phyloP scores from a whole-genome alignment of 2,888 invertebrate genomes.

The Tupiocoris notatus region DNA sequence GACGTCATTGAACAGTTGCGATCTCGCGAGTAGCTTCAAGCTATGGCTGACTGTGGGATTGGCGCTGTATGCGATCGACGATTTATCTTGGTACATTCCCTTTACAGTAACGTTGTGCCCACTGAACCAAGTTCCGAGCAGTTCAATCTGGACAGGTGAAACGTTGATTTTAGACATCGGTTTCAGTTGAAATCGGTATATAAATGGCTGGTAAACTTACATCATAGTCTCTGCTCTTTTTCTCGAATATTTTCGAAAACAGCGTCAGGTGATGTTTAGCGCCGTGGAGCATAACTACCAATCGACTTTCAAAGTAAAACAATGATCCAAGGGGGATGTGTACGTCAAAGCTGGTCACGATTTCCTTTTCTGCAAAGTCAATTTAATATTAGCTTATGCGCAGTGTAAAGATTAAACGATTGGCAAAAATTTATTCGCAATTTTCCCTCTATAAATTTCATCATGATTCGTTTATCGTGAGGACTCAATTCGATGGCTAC shows the following conservation, averaged over 20 bases:
- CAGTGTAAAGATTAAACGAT: no score
- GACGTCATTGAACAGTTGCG: conserved; percentile 70
- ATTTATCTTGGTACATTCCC: conserved; percentile 74
- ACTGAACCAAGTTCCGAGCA: conserved; percentile 77
- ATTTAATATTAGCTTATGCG: no score
- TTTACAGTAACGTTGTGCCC: conserved; percentile 69
- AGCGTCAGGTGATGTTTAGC: conserved; percentile 69
- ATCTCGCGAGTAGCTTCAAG: conserved; percentile 68
- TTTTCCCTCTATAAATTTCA: no score
- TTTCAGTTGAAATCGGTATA: no score
- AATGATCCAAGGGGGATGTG: conserved; percentile 66
- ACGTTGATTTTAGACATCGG: no score
- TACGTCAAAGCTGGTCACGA: conserved; percentile 60
- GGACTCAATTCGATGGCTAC: no score
- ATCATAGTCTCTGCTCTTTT: conserved; percentile 66
- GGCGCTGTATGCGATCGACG: conserved; percentile 57
- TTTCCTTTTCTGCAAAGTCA: conserved; percentile 59
- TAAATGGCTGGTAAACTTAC: conserved; percentile 55
- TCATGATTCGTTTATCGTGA: no score
- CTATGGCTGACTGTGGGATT: conserved; percentile 61
- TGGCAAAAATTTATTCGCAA: no score
- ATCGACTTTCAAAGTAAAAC: conserved; percentile 66
- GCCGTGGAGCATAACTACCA: conserved; percentile 71
- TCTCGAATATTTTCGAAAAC: conserved; percentile 66
- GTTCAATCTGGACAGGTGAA: conserved; percentile 66